These are phyloP conservation scores for Micromys minutus DNA, from an alignment of 2,113 vertebrate genomes.

Conservation along the genomic window DNA sequence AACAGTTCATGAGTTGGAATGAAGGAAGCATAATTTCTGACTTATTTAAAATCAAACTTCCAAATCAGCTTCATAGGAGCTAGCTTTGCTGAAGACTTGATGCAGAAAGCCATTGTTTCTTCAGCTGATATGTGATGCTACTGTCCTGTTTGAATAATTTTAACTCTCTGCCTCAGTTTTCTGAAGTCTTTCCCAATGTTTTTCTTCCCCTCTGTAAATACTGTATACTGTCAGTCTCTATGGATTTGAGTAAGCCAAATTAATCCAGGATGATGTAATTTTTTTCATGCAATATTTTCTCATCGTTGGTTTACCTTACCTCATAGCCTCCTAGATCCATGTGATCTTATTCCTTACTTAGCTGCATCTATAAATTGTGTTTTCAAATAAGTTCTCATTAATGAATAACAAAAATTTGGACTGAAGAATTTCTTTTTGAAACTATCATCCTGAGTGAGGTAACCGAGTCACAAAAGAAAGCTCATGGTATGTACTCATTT, in stretches of 20 bases:
- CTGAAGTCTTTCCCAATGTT: neutral
- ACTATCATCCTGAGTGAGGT: too few relatives aligned
- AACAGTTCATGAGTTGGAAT: neutral
- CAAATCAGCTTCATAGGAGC: neutral
- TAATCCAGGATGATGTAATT: neutral
- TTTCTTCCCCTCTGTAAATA: neutral
- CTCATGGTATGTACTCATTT: too few relatives aligned
- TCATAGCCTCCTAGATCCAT: neutral
- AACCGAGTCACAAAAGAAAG: too few relatives aligned
- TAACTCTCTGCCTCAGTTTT: neutral
- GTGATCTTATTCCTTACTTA: neutral
- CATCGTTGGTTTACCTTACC: neutral
- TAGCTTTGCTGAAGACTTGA: neutral
- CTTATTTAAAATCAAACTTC: neutral
- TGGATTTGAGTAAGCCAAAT: neutral
- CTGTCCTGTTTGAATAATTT: neutral
- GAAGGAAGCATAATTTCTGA: neutral
- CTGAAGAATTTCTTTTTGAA: neutral
- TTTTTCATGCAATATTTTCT: neutral
- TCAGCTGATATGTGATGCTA: neutral
- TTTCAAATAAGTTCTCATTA: neutral
- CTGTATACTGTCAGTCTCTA: neutral
- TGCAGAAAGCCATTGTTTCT: neutral
- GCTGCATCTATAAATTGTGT: neutral
- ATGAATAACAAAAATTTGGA: neutral